phyloP scores from a whole-genome alignment of 2,797 vertebrate genomes.

The Rhinoraja longicauda region DNA sequence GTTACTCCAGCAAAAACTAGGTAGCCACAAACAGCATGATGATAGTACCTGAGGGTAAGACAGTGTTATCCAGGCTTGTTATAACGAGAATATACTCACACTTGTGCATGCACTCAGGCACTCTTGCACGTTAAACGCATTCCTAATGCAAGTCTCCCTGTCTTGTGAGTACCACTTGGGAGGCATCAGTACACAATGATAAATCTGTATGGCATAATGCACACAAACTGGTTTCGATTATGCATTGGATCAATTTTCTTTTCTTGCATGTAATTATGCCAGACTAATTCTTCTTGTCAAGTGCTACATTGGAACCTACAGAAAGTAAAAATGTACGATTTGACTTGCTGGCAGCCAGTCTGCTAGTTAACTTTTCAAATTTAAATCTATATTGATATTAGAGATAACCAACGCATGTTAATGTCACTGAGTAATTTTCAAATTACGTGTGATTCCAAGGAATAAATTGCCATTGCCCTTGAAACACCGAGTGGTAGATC shows the following conservation, averaged over 20 bases:
- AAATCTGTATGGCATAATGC: slow-evolving; percentile 28
- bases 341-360: not conserved
- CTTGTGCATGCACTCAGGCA: not conserved
- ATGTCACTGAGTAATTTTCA: slow-evolving; percentile 2
- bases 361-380: slow-evolving; percentile 9
- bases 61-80: not conserved
- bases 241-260: slow-evolving; percentile 8
- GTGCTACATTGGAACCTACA: not conserved
- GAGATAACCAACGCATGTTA: slow-evolving; percentile 1
- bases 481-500: not conserved
- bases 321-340: not conserved
- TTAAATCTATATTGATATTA: not conserved
- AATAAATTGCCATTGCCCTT: not conserved
- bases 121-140: not conserved
- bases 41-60: too few relatives aligned
- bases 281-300: slow-evolving; percentile 18
- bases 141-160: not conserved
- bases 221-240: slow-evolving; percentile 31
- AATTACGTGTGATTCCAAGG: not conserved
- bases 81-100: not conserved
- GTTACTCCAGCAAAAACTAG: too few relatives aligned
- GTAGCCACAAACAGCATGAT: not conserved
- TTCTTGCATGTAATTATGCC: slow-evolving; percentile 24
- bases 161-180: not conserved
- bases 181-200: slow-evolving; percentile 13